Base-by-base conservation (phyloP, 2,797 vertebrate genomes). In the Siniperca scherzeri region DNA sequence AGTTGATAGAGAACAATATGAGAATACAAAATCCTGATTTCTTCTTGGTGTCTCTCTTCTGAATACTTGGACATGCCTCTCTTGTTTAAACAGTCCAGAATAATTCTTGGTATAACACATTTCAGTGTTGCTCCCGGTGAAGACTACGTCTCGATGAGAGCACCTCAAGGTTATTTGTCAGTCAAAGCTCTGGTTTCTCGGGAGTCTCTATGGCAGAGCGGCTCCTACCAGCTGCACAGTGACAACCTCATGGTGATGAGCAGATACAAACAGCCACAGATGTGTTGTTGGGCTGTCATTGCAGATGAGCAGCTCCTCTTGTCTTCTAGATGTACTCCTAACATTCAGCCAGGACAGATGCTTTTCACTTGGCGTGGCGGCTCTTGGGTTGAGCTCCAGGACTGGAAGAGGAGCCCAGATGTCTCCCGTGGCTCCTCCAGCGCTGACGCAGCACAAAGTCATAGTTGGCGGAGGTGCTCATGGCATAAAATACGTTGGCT, bases 401-500 rank as follows among this genome's bases (percentile, higher is more conserved):
- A 56, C 95, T 95, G 65, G 90, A 91, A 3, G 89, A 74, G 8
- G 87, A 82, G 70, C 87, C 74, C 0, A 86, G 36, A 14, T 72
- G 74, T 56, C 87, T 93, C 25, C 85, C n/a, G n/a, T 90, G 88
- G 72, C 48, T 84, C 65, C 81, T 91, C 89, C 92, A 94, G 86
- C 94, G 96, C 78, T 79, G 94, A 14, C 96, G 94, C 40, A 98
- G 92, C 69, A 97, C 87, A 74, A 98, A 98, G 94, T 98, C 96
- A 10, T 96, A 96, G 65, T 97, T 96, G 87, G 93, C 92, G 0
- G 94, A 89, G 33, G 97, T 96, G 82, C 95, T 96, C 98, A 98
- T 98, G n/a, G 97, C 97, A 8, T 98, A 98, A 94, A 97, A 98
- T 1, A 97, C 97, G 0, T 98, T 98, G 89, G 97, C 97, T 10